Evolutionary conservation across 2,888 invertebrate genomes (phyloP), one percentile per base, ranked within the genome.

Genomic region (Drosophila cyrtoloma): DNA sequence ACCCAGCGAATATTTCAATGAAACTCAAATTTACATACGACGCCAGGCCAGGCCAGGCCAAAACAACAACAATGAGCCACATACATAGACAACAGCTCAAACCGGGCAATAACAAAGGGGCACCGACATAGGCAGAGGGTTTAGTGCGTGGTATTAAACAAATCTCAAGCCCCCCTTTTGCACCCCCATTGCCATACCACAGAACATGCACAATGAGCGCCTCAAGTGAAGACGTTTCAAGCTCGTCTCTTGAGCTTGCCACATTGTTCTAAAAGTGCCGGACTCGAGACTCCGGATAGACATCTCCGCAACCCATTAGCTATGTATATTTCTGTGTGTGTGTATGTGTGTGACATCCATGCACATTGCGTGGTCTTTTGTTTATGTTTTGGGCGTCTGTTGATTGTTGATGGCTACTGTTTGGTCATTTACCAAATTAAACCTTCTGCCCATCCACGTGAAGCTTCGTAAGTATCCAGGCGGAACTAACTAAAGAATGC

Each of bases 361-460:
- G 53, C 56, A 66, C 39, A 72, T 87, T 88, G 85, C 84, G 77
- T 86, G 86, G 84, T 39, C 85, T 75, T 70, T 76, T 88, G 88
- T 88, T 88, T 84, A 88, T 84, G 88, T 82, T 77, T 71, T 58
- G 70, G 70, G 50, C 64, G 55, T 69, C 55, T 66, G 63, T 32
- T 59, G 57, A 62, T 70, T 57, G 56, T 57, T 72, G 62, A 68
- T 73, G 79, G 82, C 89, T 88, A 75, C 86, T 75, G 89, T 86
- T 84, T 84, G 82, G 88, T 76, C 82, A 84, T 81, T 86, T 86
- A 81, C 86, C 81, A 77, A 89, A 82, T 84, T 88, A 75, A 79
- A 74, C 79, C 77, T 70, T 71, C 78, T 74, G 70, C 44, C 69
- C 65, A 47, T 52, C 37, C 55, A 32, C 60, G 60, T 53, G 70